phyloP scores from a whole-genome alignment of 2,113 vertebrate species.

The Proterorhinus semilunaris region DNA sequence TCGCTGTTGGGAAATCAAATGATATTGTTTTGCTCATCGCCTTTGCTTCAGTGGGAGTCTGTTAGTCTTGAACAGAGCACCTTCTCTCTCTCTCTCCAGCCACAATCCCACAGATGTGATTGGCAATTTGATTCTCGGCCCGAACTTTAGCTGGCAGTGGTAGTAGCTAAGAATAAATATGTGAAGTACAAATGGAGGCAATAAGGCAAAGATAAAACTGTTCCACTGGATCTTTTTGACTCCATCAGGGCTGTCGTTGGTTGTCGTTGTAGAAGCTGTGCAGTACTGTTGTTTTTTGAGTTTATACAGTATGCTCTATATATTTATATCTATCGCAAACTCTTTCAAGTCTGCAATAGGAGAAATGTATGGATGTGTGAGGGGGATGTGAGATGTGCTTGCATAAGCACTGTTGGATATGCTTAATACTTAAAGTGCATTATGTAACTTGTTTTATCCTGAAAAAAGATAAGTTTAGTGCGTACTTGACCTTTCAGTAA shows the following conservation, averaged over 20 bases:
- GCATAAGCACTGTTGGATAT: too few species aligned
- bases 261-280: neutral
- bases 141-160: slow-evolving; percentile 17
- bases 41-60: slow-evolving; percentile 32
- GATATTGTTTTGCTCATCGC: slow-evolving; percentile 49
- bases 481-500: too few species aligned
- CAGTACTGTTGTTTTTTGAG: neutral
- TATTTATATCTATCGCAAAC: too few species aligned
- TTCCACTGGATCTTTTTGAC: neutral
- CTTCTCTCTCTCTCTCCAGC: neutral
- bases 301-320: too few species aligned
- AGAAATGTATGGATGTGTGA: too few species aligned
- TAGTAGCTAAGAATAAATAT: slow-evolving; percentile 24
- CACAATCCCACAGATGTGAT: slow-evolving; percentile 35
- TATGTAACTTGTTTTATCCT: too few species aligned
- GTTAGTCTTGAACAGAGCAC: slow-evolving; percentile 10
- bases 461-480: too few species aligned
- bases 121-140: slow-evolving; percentile 42
- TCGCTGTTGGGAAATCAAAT: slow-evolving; percentile 51
- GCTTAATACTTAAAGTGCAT: too few species aligned
- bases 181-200: slow-evolving; percentile 44
- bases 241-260: neutral
- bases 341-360: too few species aligned
- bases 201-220: slow-evolving; percentile 36
- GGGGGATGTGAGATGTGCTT: too few species aligned